Base-by-base conservation (phyloP, 2,113 vertebrate genomes). In the Alexandromys fortis region DNA sequence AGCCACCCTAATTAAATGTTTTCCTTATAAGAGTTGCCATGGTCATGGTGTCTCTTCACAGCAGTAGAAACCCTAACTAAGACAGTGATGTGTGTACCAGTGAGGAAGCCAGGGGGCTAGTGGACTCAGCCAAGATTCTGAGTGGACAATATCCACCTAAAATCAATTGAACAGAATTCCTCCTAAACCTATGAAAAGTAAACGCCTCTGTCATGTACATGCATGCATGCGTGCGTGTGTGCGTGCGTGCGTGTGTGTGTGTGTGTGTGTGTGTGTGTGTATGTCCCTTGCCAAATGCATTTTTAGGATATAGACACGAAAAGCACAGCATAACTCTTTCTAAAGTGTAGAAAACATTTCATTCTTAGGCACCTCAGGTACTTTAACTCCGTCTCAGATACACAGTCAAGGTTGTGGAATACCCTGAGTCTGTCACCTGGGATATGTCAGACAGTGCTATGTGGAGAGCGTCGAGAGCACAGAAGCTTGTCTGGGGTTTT, bases 401-500 rank as follows among this genome's bases (percentile, higher is more conserved):
- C 86, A 75, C 49, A 38, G 52, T 83, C 91, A 70, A 91, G 63
- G 72, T 55, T 42, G 24, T 22, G 24, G 58, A 52, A 22, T 72
- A 81, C 33, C 11, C 58, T 68, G 61, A 63, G 49, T 83, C 91
- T 67, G 72, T 91, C 82, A 89, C 67, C 82, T 86, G 45, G 79
- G 73, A 79, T 67, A 45, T 86, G 89, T 81, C 14, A 14, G 47
- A 38, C 95, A 63, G 73, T 45, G 26, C 68, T 22, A 58, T 92
- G 82, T 85, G 82, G 22, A 70, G 82, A 93, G 75, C 96, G 77
- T 79, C 11, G 55, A 67, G 75, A 68, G 33, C 47, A 65, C 70
- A 95, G 81, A 96, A 89, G 47, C 82, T 95, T 94, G 81, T 91
- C 95, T 96, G 19, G 83, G 89, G 91, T 96, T 96, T 97, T 90